Percentiles rank a stretch among this genome's conserved stretches.
These are phyloP conservation scores for Phrynosoma blainvillii DNA, from an alignment of 2,113 vertebrate species.

Conservation along the genomic window DNA sequence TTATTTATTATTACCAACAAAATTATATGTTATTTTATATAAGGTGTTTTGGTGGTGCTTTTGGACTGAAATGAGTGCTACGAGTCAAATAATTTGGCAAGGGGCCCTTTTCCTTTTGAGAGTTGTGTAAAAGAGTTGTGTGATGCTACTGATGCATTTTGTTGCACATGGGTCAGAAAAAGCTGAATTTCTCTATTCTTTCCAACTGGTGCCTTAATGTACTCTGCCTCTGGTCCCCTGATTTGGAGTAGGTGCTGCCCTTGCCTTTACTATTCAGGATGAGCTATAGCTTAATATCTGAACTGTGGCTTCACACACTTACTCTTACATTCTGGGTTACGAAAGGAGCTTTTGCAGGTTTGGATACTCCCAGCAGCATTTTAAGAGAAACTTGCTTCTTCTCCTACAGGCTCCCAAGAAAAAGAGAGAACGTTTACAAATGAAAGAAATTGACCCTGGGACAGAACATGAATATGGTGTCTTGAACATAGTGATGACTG, in stretches of 20 bases:
- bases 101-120: too few species aligned
- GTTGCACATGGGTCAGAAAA: too few species aligned
- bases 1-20: too few species aligned
- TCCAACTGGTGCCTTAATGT: too few species aligned
- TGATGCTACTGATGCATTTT: too few species aligned
- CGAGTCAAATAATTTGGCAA: too few species aligned
- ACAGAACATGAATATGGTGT: conserved; percentile 81
- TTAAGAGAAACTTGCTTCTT: background rate
- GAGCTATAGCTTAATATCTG: background rate
- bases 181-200: too few species aligned
- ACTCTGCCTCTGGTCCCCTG: background rate
- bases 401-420: conserved; percentile 70
- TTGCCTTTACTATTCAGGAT: too few species aligned
- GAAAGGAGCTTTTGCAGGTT: background rate
- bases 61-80: background rate
- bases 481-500: conserved; percentile 86
- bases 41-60: background rate
- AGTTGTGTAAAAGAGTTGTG: too few species aligned
- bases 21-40: too few species aligned
- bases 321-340: background rate
- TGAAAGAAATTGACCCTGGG: conserved; percentile 76
- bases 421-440: conserved; percentile 78
- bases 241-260: background rate
- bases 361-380: background rate
- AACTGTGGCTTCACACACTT: background rate